Conservation (phyloP, 2,797 vertebrate genomes). For the Cyclopterus lumpus region DNA sequence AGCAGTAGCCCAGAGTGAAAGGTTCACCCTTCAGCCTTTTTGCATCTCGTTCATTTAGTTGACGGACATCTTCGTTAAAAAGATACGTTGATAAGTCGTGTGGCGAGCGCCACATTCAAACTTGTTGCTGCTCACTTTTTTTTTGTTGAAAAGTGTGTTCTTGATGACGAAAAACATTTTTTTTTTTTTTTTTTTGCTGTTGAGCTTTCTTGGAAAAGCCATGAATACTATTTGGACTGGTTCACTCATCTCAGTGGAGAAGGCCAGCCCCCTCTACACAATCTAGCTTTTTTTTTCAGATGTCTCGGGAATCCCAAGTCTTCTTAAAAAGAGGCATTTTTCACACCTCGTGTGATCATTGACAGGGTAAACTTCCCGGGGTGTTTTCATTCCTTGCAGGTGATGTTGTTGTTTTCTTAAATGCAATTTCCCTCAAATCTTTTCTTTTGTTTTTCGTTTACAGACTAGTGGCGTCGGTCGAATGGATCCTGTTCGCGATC, state of each 20-base stretch:
- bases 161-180: background rate
- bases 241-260: constrained; percentile 19
- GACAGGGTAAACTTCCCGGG: background rate
- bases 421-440: constrained; percentile 4
- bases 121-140: background rate
- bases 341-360: background rate
- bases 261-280: background rate
- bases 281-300: constrained; percentile 21
- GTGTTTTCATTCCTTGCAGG: constrained; percentile 20
- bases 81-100: background rate
- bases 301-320: background rate
- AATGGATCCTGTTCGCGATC: constrained; percentile 18
- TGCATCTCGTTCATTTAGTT: constrained; percentile 24
- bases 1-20: background rate
- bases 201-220: constrained; percentile 20
- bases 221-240: constrained; percentile 11
- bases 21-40: background rate
- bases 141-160: background rate
- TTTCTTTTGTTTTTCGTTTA: constrained; percentile 14
- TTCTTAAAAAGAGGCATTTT: constrained; percentile 24
- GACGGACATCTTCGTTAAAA: constrained; percentile 11
- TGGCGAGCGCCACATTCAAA: background rate
- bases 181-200: background rate
- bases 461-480: constrained; percentile 13
- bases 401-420: constrained; percentile 20